A percentile compares a stretch with the other conserved stretches of the same genome.
Conservation (phyloP, 2,797 vertebrate species). For the Acipenser transmontanus region DNA sequence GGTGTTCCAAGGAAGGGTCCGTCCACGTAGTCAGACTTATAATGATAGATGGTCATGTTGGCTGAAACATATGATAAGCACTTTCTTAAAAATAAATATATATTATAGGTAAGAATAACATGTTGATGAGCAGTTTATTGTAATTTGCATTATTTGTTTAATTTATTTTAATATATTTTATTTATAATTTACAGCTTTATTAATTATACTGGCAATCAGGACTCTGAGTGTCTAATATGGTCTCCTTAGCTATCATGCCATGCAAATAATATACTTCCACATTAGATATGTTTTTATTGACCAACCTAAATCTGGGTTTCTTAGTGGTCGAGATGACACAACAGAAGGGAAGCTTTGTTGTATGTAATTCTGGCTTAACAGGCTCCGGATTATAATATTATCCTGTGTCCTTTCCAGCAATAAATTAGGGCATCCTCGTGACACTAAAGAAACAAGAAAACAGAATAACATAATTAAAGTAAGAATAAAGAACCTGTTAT, state of each 20-base stretch:
- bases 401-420: constrained; percentile 12
- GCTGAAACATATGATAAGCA: constrained; percentile 34
- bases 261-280: no score
- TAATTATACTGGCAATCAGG: no score
- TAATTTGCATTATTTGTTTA: no score
- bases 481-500: no score
- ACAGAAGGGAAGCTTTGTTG: not conserved
- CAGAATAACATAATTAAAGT: no score
- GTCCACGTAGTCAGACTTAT: constrained; percentile 28
- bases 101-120: not conserved
- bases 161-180: no score
- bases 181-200: no score
- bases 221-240: no score
- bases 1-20: constrained; percentile 33
- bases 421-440: constrained; percentile 32
- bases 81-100: constrained; percentile 1
- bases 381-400: constrained; percentile 28
- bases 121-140: no score
- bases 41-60: constrained; percentile 60
- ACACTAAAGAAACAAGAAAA: constrained; percentile 2
- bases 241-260: no score
- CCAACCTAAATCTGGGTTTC: constrained; percentile 38
- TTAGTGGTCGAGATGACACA: not conserved
- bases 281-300: not conserved
- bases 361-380: constrained; percentile 32